Conservation (phyloP, 1,140 invertebrate genomes). For the Camponotus vicinus region DNA sequence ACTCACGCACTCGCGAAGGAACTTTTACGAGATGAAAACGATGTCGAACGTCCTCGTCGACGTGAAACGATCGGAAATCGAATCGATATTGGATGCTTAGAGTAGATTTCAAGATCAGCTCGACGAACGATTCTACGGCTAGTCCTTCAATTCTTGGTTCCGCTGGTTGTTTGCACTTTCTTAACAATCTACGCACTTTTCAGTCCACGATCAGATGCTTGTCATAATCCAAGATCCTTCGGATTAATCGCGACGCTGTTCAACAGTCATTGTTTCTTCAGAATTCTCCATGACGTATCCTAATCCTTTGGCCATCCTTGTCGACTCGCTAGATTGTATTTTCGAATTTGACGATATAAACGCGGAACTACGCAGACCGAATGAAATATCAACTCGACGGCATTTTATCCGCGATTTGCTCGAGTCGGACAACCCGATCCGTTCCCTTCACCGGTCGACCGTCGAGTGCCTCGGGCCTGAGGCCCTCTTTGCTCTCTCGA, state of each 20-base stretch:
- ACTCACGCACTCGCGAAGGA: constrained; percentile 64
- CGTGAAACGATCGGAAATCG: neutral
- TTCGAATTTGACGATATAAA: neutral
- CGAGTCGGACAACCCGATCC: constrained; percentile 71
- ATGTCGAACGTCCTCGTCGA: neutral
- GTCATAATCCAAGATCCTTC: neutral
- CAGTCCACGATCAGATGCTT: neutral
- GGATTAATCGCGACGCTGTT: neutral
- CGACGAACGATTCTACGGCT: neutral
- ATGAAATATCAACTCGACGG: constrained; percentile 17
- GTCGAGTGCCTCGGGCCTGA: constrained; percentile 77
- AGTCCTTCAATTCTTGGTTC: neutral
- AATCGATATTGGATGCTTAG: neutral
- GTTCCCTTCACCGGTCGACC: constrained; percentile 83
- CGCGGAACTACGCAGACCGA: neutral
- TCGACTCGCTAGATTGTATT: neutral
- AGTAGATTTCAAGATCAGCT: neutral
- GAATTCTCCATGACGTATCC: constrained; percentile 18
- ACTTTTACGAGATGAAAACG: constrained; percentile 68
- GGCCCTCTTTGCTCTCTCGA: constrained; percentile 70
- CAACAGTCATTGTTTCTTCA: neutral
- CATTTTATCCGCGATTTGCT: constrained; percentile 63
- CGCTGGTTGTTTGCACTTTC: neutral
- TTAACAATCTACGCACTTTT: neutral
- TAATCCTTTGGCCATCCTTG: neutral